phyloP scores from a whole-genome alignment of 2,797 vertebrate genomes.

The Hydrocynus forskahlii region DNA sequence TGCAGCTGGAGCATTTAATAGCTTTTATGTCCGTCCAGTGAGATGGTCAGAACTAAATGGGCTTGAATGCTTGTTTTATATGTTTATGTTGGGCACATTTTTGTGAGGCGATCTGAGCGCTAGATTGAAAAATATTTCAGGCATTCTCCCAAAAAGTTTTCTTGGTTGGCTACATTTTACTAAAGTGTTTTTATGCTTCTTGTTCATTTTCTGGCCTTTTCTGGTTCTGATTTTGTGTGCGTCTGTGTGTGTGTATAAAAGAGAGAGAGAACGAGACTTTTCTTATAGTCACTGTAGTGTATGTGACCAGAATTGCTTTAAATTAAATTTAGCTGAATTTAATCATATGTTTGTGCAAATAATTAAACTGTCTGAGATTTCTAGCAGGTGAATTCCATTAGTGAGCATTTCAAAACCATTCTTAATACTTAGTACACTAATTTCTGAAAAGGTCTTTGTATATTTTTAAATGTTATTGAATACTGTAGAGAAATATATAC shows the following conservation, averaged over 20 bases:
- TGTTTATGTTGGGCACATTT: background rate
- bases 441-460: background rate
- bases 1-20: background rate
- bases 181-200: background rate
- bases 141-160: background rate
- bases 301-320: background rate
- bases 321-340: background rate
- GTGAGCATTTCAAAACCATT: background rate
- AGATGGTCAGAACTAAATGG: slow-evolving; percentile 6
- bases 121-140: background rate
- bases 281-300: background rate
- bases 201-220: background rate
- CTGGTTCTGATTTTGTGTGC: background rate
- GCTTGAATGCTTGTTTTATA: background rate
- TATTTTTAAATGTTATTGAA: too few species aligned
- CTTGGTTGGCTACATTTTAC: background rate
- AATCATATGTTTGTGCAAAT: slow-evolving; percentile 1
- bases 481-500: background rate
- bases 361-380: background rate
- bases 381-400: background rate
- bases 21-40: slow-evolving; percentile 8
- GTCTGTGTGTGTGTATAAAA: too few species aligned
- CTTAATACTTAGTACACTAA: background rate
- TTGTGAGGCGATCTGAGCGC: background rate
- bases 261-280: too few species aligned